phyloP scores from a whole-genome alignment of 64 coral and sea anemone genomes.

The Montipora efflorescens region DNA sequence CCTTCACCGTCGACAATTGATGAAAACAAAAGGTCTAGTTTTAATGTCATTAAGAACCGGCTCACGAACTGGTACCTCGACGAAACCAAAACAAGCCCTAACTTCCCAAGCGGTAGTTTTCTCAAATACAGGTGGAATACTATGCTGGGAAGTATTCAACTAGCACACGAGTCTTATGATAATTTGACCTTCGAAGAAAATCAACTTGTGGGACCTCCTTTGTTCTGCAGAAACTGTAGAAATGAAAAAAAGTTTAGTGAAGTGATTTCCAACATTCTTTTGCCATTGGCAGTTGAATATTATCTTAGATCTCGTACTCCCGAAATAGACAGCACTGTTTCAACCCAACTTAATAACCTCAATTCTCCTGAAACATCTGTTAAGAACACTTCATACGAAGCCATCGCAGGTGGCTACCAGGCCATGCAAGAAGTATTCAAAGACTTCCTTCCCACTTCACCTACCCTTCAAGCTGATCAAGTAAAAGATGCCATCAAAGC shows the following conservation, averaged over 20 bases:
- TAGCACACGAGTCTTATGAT: neutral
- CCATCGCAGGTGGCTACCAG: neutral
- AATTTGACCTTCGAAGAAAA: neutral
- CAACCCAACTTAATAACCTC: neutral
- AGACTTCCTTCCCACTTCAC: neutral
- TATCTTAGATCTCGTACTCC: constrained; percentile 32
- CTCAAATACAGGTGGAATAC: neutral
- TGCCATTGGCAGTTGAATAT: constrained; percentile 70
- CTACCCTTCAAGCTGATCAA: neutral
- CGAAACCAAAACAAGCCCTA: neutral
- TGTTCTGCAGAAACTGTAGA: constrained; percentile 54
- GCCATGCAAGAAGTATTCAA: neutral
- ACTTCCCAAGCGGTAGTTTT: neutral
- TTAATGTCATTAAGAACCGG: constrained; percentile 50
- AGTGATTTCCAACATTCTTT: constrained; percentile 54
- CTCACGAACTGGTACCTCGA: constrained; percentile 72
- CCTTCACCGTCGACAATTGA: neutral
- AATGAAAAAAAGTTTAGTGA: constrained; percentile 27
- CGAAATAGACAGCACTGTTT: constrained; percentile 23
- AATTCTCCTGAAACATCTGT: neutral
- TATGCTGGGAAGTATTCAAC: neutral
- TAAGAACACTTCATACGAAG: neutral
- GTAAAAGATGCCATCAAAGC: constrained; percentile 38
- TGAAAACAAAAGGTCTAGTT: neutral
- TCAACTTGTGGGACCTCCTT: neutral